phyloP scores from a whole-genome alignment of 2,113 vertebrate genomes.

The Charina bottae region DNA sequence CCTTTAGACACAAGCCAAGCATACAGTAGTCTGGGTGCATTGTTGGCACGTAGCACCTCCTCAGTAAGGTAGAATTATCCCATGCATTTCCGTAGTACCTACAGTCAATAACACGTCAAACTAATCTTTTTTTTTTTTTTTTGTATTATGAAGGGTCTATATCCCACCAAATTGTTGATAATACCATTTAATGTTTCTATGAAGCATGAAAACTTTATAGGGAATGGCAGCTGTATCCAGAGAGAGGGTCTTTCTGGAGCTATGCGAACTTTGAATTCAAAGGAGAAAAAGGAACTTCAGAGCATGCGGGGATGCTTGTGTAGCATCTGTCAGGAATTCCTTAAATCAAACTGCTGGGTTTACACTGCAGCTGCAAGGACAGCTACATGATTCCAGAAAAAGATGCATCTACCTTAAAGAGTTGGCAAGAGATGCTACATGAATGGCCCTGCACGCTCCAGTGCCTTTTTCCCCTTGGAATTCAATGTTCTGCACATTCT shows the following conservation, averaged over 20 bases:
- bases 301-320: not conserved
- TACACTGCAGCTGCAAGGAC: not conserved
- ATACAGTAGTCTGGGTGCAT: not conserved
- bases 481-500: not conserved
- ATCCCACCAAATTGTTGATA: not conserved
- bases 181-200: not conserved
- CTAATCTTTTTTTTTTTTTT: not conserved
- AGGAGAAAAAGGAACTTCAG: not conserved
- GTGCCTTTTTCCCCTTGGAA: not conserved
- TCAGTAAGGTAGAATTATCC: not conserved
- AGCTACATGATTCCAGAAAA: not conserved
- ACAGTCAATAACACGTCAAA: not conserved
- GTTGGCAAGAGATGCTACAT: not conserved
- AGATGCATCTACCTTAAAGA: not conserved
- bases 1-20: not conserved
- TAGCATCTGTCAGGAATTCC: not conserved
- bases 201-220: not conserved
- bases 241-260: not conserved
- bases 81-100: not conserved
- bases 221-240: not conserved
- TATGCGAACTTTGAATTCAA: not conserved
- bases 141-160: not conserved
- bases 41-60: not conserved
- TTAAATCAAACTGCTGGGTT: not conserved
- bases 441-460: not conserved